Evolutionary conservation across 2,797 vertebrate genomes (phyloP), one percentile per base, ranked within the genome.

Genomic region (Gallinago stenura): DNA sequence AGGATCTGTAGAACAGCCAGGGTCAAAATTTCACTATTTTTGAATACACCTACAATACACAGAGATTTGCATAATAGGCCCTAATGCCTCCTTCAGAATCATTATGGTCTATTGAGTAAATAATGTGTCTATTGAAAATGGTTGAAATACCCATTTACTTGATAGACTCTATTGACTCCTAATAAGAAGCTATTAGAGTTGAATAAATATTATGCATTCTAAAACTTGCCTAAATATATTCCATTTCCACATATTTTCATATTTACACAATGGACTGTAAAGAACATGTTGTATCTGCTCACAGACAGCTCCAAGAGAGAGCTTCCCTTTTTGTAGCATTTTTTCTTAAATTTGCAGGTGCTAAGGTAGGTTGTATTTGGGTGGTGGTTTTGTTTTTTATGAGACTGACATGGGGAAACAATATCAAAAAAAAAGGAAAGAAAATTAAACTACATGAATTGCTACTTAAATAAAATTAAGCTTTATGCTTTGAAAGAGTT

Each of bases 51-150:
- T 95, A 96, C 89, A 95, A 90, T 92, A 81, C 81, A 93, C 9
- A 87, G 5, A 89, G 45, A 96, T 97, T 97, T 97, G 79, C 95
- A 97, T 97, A 97, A 96, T 96, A 96, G 93, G 68, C 88, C 93
- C 83, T 97, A 97, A 97, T 94, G 93, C 75, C 95, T 96, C 73
- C 95, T 97, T 97, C 89, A 94, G 89, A 96, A 90, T 96, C 87
- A 95, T 96, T 97, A 96, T 94, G 90, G 93, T 95, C 96, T 97
- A 96, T 90, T 95, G 95, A 97, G 93, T 96, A 97, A 97, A 97
- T 95, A 92, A 95, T 92, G 70, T 87, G 84, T 90, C 92, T 95
- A 95, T 92, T 96, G 95, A 95, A 96, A 97, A 96, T 90, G 82
- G 94, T 28, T 96, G 92, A 96, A 96, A 97, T 95, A 93, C 54